A percentile compares a stretch with the other conserved stretches of the same genome.
Evolutionary conservation across 2,888 invertebrate species (phyloP).

Genomic region (Andrena flavipes): DNA sequence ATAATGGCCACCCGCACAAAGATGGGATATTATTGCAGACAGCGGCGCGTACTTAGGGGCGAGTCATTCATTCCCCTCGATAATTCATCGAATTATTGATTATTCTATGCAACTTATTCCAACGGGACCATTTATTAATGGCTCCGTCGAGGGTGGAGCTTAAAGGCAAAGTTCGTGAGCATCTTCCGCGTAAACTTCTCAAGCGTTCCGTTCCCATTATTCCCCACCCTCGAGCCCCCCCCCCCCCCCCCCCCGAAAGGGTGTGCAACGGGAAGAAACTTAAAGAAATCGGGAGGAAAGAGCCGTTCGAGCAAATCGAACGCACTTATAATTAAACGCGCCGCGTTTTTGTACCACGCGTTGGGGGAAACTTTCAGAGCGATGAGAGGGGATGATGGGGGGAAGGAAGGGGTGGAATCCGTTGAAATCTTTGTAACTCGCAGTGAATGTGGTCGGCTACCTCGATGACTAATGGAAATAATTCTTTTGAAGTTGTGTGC

Average conservation of each 20-base stretch:
- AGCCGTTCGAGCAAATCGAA: slow-evolving; percentile 42
- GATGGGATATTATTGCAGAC: slow-evolving; percentile 3
- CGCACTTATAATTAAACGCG: slow-evolving; percentile 53
- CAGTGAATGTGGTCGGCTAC: too few species aligned
- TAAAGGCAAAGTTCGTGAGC: slow-evolving; percentile 62
- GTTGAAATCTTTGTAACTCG: neutral
- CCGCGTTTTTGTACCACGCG: neutral
- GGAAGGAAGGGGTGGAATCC: neutral
- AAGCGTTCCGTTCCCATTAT: slow-evolving; percentile 47
- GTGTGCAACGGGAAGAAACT: slow-evolving; percentile 30
- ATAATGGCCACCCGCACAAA: neutral
- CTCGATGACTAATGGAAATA: too few species aligned
- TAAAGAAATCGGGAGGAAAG: slow-evolving; percentile 46
- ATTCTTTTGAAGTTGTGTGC: too few species aligned
- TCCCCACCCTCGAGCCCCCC: slow-evolving; percentile 21
- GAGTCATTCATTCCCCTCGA: slow-evolving; percentile 36
- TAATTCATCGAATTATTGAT: slow-evolving; percentile 65
- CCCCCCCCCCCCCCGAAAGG: too few species aligned
- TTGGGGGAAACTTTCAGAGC: slow-evolving; percentile 27
- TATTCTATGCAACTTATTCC: slow-evolving; percentile 56
- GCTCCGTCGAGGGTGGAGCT: slow-evolving; percentile 36
- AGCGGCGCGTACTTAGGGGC: slow-evolving; percentile 25
- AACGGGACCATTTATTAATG: slow-evolving; percentile 72
- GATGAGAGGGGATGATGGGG: neutral
- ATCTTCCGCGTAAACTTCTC: slow-evolving; percentile 64